Percentiles rank a stretch among this genome's conserved stretches.
Evolutionary conservation across 2,797 vertebrate genomes (phyloP).

Genomic region (Girardinus metallicus): DNA sequence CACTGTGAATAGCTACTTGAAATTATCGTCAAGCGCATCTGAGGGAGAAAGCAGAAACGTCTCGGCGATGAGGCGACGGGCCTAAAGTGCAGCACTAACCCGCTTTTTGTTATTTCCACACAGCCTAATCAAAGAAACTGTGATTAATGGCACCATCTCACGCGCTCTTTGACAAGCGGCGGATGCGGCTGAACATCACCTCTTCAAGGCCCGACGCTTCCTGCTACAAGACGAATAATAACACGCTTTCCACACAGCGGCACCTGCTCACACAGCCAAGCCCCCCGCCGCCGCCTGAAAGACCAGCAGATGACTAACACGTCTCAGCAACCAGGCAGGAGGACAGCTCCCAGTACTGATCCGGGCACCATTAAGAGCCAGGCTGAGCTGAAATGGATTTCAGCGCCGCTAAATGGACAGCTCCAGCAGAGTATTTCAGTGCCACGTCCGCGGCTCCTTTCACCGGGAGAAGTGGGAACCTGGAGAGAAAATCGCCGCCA

Average conservation of each 20-base stretch:
- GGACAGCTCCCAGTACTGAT: conserved; percentile 46
- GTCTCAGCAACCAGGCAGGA: conserved; percentile 49
- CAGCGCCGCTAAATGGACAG: conserved; percentile 67
- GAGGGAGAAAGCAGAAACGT: not conserved
- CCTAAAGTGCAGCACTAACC: not conserved
- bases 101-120: conserved; percentile 8
- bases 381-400: conserved; percentile 58
- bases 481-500: conserved; percentile 35
- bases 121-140: conserved; percentile 13
- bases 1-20: conserved; percentile 15
- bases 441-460: conserved; percentile 31
- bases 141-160: conserved; percentile 9
- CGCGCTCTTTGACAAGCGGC: conserved; percentile 31
- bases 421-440: conserved; percentile 44
- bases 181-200: conserved; percentile 19
- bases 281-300: conserved; percentile 21
- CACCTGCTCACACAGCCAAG: conserved; percentile 35
- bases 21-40: conserved; percentile 20
- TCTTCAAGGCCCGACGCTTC: conserved; percentile 23
- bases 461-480: conserved; percentile 20
- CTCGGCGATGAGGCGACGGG: not conserved
- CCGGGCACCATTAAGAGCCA: conserved; percentile 45
- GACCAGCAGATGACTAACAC: conserved; percentile 10
- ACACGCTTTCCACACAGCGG: conserved; percentile 24
- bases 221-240: conserved; percentile 23